Percentiles rank a stretch among this genome's conserved stretches.
phyloP scores from a whole-genome alignment of 2,113 vertebrate species.

The Enhydra lutris region DNA sequence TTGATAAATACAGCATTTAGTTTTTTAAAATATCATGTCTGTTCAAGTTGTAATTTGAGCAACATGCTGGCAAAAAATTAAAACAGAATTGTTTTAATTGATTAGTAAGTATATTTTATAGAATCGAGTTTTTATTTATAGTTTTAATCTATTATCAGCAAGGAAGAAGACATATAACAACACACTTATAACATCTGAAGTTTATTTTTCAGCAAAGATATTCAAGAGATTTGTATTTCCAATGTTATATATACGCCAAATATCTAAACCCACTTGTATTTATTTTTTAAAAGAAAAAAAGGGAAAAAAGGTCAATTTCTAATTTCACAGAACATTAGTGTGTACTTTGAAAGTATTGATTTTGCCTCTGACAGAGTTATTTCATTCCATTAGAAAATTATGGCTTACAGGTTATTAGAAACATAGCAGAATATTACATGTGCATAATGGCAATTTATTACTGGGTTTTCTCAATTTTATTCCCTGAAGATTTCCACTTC shows the following conservation, averaged over 20 bases:
- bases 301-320: conserved; percentile 46
- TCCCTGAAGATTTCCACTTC: not conserved
- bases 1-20: not conserved
- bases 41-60: not conserved
- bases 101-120: not conserved
- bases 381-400: conserved; percentile 58
- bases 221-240: conserved; percentile 11
- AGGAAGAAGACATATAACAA: not conserved
- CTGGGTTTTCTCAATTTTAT: conserved; percentile 9
- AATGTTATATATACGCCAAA: not conserved
- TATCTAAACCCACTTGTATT: conserved; percentile 11
- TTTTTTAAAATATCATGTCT: conserved; percentile 1
- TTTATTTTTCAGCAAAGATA: conserved; percentile 14
- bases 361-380: conserved; percentile 56
- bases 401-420: conserved; percentile 48
- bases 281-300: conserved; percentile 45
- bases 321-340: conserved; percentile 54
- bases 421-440: conserved; percentile 20
- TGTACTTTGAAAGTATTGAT: conserved; percentile 53
- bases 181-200: not conserved
- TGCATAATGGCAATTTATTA: conserved; percentile 27
- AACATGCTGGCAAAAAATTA: not conserved
- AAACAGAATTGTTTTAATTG: not conserved
- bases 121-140: not conserved
- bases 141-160: not conserved